Percentiles rank a stretch among this genome's conserved stretches.
These are phyloP conservation scores for Myodes glareolus DNA, from an alignment of 2,113 vertebrate genomes.

Conservation along the genomic window DNA sequence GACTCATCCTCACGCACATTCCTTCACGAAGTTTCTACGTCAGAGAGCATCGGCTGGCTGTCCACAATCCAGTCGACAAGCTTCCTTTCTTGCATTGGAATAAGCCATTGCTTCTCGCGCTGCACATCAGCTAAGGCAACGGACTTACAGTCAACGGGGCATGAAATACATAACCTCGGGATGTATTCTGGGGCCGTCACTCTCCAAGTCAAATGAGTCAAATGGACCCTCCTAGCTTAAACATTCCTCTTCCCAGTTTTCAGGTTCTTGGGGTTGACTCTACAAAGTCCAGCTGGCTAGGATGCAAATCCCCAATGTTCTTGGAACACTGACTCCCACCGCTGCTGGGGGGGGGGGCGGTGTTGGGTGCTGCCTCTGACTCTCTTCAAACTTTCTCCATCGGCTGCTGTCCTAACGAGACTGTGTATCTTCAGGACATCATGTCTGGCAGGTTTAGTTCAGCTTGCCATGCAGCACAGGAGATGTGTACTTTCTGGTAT, in stretches of 20 bases:
- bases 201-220: neutral
- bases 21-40: neutral
- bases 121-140: neutral
- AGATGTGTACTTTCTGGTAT: constrained; percentile 36
- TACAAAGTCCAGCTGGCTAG: neutral
- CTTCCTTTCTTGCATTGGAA: neutral
- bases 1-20: neutral
- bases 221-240: neutral
- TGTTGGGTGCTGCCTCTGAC: no score
- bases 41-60: neutral
- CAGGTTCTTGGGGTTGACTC: neutral
- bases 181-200: neutral
- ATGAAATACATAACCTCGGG: no score
- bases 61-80: accelerated
- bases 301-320: neutral
- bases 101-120: neutral
- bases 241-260: neutral
- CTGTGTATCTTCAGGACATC: neutral
- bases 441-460: neutral
- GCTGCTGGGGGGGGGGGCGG: neutral
- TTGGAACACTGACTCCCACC: neutral
- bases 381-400: neutral
- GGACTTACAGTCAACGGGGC: neutral
- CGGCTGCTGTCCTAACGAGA: neutral
- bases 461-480: neutral